A percentile compares a stretch with the other conserved stretches of the same genome.
These are phyloP conservation scores for Cyclargus thomasi DNA, from an alignment of 1,140 invertebrate genomes.

Conservation along the genomic window DNA sequence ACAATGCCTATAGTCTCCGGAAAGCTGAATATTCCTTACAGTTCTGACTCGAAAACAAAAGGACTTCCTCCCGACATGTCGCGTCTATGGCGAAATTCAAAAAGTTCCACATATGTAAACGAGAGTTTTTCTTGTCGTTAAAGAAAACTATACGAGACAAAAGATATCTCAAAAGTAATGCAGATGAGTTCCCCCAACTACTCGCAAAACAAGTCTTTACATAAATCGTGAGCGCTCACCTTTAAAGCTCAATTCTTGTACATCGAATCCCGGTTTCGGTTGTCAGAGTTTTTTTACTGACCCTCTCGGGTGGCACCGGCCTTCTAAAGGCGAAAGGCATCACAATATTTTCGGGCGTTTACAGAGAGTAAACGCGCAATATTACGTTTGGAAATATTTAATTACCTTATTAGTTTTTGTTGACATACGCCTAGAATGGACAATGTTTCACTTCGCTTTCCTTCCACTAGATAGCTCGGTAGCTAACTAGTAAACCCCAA, in stretches of 20 bases:
- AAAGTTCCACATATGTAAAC: conserved; percentile 56
- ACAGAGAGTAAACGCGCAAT: no score
- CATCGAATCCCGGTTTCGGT: no score
- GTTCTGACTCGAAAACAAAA: conserved; percentile 68
- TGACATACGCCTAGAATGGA: no score
- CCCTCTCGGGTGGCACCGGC: conserved; percentile 57
- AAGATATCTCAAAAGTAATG: conserved; percentile 67
- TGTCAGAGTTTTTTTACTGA: no score
- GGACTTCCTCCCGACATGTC: conserved; percentile 70
- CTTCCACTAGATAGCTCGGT: no score
- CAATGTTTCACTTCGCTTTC: no score
- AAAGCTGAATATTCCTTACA: conserved; percentile 67
- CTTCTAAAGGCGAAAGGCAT: no score
- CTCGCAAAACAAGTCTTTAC: conserved; percentile 74
- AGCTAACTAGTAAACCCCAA: no score
- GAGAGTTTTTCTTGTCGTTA: conserved; percentile 56
- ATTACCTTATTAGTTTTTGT: no score
- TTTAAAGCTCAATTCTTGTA: no score
- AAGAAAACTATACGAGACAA: conserved; percentile 70
- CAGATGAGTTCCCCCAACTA: conserved; percentile 73
- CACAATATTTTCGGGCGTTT: no score
- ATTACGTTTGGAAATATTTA: no score
- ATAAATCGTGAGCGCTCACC: conserved; percentile 72
- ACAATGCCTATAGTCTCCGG: conserved; percentile 58
- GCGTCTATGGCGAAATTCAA: conserved; percentile 72